Evolutionary conservation across 2,888 invertebrate species (phyloP).

Genomic region (Callinectes sapidus): DNA sequence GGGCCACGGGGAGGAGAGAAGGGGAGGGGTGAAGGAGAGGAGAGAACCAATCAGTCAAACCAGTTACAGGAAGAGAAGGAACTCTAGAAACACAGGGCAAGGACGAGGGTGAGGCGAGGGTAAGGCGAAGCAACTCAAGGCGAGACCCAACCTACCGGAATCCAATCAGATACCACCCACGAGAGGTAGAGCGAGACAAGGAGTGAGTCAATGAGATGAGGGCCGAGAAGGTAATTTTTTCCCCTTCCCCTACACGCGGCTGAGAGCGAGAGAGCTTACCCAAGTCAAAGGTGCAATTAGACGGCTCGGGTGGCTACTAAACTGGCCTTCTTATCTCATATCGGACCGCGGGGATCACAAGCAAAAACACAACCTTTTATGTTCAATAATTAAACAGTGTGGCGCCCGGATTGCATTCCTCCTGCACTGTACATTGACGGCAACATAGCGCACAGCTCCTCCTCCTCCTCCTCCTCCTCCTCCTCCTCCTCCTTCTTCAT

Average conservation of each 20-base stretch:
- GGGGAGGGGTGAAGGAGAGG: not conserved
- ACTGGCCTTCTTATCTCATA: conserved; percentile 41
- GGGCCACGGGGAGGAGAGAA: not conserved
- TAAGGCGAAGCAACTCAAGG: not conserved
- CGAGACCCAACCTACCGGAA: not conserved
- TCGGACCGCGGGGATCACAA: conserved; percentile 29
- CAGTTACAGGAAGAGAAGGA: not conserved
- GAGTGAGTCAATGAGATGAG: conserved; percentile 24
- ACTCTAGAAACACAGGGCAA: not conserved
- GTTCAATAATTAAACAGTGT: conserved; percentile 50
- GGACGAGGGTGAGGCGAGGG: too few relatives aligned
- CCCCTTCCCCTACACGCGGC: not conserved
- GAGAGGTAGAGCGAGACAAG: not conserved
- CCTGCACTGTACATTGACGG: not conserved
- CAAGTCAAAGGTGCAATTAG: conserved; percentile 44
- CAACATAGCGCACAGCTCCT: conserved; percentile 34
- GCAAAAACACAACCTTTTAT: conserved; percentile 43
- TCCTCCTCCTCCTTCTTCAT: not conserved
- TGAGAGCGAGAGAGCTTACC: conserved; percentile 43
- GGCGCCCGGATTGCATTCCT: conserved; percentile 35
- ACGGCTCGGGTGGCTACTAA: conserved; percentile 42
- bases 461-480: not conserved
- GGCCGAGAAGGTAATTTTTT: not conserved
- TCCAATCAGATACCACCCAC: conserved; percentile 12
- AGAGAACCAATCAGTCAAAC: conserved; percentile 16